A percentile compares a stretch with the other conserved stretches of the same genome.
Evolutionary conservation across 2,113 vertebrate genomes (phyloP).

Genomic region (Microtus oregoni): DNA sequence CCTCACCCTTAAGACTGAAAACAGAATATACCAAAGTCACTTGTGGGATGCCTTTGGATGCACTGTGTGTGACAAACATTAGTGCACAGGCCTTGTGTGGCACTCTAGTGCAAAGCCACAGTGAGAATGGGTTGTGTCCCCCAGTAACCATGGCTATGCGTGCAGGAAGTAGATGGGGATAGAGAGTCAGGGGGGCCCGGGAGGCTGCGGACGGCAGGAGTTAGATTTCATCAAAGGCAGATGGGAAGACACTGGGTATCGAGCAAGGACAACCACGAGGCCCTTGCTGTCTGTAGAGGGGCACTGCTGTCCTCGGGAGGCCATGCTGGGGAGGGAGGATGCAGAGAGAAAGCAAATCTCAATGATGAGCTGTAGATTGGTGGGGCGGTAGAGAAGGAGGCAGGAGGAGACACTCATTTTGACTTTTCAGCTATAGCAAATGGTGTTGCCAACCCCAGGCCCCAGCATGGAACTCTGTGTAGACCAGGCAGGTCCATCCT

Average conservation of each 20-base stretch:
- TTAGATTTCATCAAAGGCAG: neutral
- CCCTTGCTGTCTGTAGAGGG: neutral
- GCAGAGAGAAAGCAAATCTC: neutral
- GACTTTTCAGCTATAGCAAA: neutral
- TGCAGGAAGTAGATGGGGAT: too few species aligned
- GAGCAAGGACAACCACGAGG: neutral
- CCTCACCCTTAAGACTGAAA: neutral
- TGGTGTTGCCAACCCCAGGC: neutral
- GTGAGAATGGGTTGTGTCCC: accelerated
- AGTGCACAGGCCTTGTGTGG: neutral
- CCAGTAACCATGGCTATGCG: neutral
- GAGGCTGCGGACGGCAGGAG: accelerated
- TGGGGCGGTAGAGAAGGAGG: too few species aligned
- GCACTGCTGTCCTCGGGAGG: neutral
- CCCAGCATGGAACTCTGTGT: neutral
- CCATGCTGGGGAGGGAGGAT: neutral
- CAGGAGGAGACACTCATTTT: too few species aligned
- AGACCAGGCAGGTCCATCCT: neutral
- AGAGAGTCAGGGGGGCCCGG: too few species aligned
- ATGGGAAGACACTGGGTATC: neutral
- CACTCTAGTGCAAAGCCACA: accelerated
- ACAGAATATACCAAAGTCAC: neutral
- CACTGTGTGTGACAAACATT: too few species aligned
- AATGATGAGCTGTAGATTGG: neutral
- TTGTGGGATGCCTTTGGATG: neutral